Percentiles rank a stretch among this genome's conserved stretches.
phyloP scores from a whole-genome alignment of 2,113 vertebrate species.

The Sinocyclocheilus grahami region DNA sequence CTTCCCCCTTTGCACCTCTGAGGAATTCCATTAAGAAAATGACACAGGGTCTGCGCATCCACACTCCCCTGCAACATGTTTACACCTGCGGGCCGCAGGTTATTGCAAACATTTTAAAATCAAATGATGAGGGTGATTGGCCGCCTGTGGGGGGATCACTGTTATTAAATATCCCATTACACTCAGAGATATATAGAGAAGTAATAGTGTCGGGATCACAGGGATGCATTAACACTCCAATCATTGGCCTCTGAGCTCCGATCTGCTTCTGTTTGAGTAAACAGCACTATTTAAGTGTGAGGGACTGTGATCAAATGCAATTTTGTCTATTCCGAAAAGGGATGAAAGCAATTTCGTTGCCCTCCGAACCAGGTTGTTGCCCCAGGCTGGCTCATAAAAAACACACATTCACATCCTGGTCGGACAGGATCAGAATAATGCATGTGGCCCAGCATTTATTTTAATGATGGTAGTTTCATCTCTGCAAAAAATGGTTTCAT shows the following conservation, averaged over 20 bases:
- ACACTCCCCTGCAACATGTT: slow-evolving; percentile 39
- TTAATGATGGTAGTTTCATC: background rate
- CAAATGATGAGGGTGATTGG: slow-evolving; percentile 45
- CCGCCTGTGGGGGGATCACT: slow-evolving; percentile 28
- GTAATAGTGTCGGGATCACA: slow-evolving; percentile 38
- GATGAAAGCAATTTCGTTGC: slow-evolving; percentile 6
- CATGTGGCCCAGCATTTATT: background rate
- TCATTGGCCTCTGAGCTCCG: background rate
- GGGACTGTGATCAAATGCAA: slow-evolving; percentile 37
- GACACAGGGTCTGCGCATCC: slow-evolving; percentile 2
- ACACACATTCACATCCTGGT: background rate
- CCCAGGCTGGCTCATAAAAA: background rate
- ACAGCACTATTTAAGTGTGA: background rate
- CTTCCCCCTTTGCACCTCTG: background rate
- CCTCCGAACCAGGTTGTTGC: background rate
- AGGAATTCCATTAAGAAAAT: slow-evolving; percentile 53
- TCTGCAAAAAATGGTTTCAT: background rate
- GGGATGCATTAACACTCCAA: slow-evolving; percentile 33
- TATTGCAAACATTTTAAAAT: slow-evolving; percentile 52
- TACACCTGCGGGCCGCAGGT: slow-evolving; percentile 36
- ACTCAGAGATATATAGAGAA: slow-evolving; percentile 12
- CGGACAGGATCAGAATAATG: background rate
- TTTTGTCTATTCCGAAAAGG: slow-evolving; percentile 16
- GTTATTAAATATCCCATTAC: slow-evolving; percentile 50
- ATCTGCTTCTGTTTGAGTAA: slow-evolving; percentile 1